Evolutionary conservation across 92 coral and sea anemone species (phyloP), one percentile per base, ranked within the genome.

Genomic region (Pocillopora meandrina): DNA sequence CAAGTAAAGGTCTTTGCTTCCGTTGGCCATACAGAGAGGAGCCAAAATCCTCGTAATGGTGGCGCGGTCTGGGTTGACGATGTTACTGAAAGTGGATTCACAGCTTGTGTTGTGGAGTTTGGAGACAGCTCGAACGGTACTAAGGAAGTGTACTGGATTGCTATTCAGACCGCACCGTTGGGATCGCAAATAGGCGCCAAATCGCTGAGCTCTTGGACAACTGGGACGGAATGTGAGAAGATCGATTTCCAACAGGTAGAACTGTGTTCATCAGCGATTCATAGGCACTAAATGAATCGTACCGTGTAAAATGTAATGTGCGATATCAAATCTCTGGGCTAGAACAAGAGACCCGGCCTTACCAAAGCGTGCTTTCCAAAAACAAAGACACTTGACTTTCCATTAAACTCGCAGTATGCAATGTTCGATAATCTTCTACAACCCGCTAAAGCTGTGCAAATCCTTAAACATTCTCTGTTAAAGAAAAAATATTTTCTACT

Each of bases 41-140:
- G 57, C 12, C 66, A 70, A 81, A 69, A 49, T 10, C 66, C 42
- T 31, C 64, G 85, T 16, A 71, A 70, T 47, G 85, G 85, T 10
- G 85, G 63, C 33, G 77, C 85, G n/a, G n/a, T 71, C 35, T 81
- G 85, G 85, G 77, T 81, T n/a, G 85, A 81, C 6, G 71, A 34
- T 65, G 77, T 47, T 10, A 60, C 36, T 17, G 34, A 19, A 12
- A 47, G 47, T 36, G 77, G 47, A 11, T 81, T 81, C 69, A 68
- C 42, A 10, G 49, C 60, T 2, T 81, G 85, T 16, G 60, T 70
- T 59, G 55, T 71, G 9, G 85, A 81, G 58, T 81, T 65, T 58
- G 16, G 56, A 18, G 34, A 71, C 6, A 77, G 85, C 12, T 69
- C 77, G 0, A 81, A 81, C 20, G 36, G 23, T 1, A 31, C 77